phyloP scores from a whole-genome alignment of 2,888 invertebrate species.

The Cheilosia urbana region DNA sequence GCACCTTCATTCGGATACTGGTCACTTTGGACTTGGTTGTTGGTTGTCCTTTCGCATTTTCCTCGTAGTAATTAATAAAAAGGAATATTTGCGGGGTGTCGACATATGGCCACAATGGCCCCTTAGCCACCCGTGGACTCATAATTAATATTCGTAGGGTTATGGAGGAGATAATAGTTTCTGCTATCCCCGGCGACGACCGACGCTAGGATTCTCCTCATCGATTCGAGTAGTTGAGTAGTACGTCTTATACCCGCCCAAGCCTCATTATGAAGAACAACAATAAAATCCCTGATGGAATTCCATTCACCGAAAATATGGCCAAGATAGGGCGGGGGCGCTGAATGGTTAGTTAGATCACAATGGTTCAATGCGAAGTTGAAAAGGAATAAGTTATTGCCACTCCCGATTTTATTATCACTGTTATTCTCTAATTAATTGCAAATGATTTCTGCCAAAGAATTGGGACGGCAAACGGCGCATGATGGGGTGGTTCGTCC shows the following conservation, averaged over 20 bases:
- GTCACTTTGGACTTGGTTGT: constrained; percentile 32
- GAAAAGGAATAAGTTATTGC: constrained; percentile 72
- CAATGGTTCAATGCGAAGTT: constrained; percentile 67
- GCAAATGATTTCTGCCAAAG: constrained; percentile 65
- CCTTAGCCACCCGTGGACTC: constrained; percentile 50
- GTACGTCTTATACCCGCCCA: constrained; percentile 18
- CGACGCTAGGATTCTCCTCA: constrained; percentile 48
- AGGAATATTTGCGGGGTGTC: constrained; percentile 70
- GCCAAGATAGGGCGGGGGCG: constrained; percentile 9
- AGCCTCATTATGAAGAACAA: constrained; percentile 26
- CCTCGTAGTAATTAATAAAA: constrained; percentile 67
- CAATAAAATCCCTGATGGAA: constrained; percentile 70
- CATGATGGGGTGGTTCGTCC: constrained; percentile 15
- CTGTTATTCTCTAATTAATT: constrained; percentile 73
- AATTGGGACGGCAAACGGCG: background rate
- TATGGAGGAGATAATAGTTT: constrained; percentile 69
- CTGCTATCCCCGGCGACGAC: constrained; percentile 4
- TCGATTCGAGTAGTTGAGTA: constrained; percentile 65
- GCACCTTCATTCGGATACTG: constrained; percentile 35
- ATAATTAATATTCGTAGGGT: constrained; percentile 72
- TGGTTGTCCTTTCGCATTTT: constrained; percentile 47
- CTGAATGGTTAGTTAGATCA: constrained; percentile 66
- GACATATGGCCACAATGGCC: constrained; percentile 66
- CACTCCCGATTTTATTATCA: constrained; percentile 74
- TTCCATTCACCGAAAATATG: constrained; percentile 42